Evolutionary conservation across 2,797 vertebrate genomes (phyloP), one percentile per base, ranked within the genome.

Genomic region (Argentina silus): DNA sequence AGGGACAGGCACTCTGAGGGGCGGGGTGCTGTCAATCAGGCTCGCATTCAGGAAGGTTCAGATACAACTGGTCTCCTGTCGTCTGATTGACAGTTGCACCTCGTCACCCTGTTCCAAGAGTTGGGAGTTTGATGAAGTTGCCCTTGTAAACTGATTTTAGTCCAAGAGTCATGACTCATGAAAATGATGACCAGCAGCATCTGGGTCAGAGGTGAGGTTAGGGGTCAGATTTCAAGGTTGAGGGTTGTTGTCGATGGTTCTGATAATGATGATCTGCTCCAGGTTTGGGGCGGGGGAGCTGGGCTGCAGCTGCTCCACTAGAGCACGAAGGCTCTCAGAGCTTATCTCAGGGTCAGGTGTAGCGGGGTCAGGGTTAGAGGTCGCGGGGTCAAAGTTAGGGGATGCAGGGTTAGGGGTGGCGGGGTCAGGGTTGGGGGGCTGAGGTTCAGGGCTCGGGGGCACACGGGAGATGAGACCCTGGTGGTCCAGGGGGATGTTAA

Each of bases 221-320:
- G 10, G 1, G 36, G n/a, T 89, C 57, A n/a, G 15, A 21, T 9
- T 1, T 57, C 86, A 90, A 84, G 89, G 83, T 65, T 77, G 87
- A 0, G 85, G 55, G 0, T 45, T 64, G 43, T 84, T 83, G 86
- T 92, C 90, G 87, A 93, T 87, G 17, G 90, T 91, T 67, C 86
- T 85, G 82, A 93, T 91, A 85, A 93, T 93, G 84, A 93, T 89
- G 36, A 92, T 92, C 82, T 92, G 90, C 85, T 91, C 88, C 81
- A 91, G 80, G 70, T 78, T 73, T 36, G 74, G 74, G 4, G 85
- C 68, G 0, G 90, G 88, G 0, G 90, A 88, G 0, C 86, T 67
- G 19, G 91, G 89, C 7, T 48, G 72, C 70, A 93, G 87, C 85
- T 93, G 91, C 82, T 93, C 91, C 85, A 93, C 90, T 83, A 92